phyloP scores from a whole-genome alignment of 2,888 invertebrate species.

The Ormyrus labotus region DNA sequence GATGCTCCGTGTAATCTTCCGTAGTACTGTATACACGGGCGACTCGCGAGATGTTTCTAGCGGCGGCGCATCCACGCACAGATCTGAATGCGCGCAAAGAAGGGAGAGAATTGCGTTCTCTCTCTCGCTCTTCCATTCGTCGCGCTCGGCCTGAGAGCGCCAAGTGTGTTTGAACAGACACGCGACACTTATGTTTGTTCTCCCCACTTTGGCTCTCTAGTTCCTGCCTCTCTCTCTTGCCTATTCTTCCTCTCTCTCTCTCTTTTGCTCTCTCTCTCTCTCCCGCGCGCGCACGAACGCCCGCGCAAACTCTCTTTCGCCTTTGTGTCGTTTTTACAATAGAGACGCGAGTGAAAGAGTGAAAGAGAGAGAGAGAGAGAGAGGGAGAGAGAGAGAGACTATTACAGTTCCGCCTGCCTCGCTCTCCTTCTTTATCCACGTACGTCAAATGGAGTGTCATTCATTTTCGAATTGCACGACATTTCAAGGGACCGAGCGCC shows the following conservation, averaged over 20 bases:
- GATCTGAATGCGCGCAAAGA: not conserved
- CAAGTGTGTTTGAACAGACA: constrained; percentile 74
- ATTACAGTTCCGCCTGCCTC: constrained; percentile 33
- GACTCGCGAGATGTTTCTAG: not conserved
- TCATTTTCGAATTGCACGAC: constrained; percentile 69
- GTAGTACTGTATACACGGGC: not conserved
- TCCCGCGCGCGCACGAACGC: constrained; percentile 29
- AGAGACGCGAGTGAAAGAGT: constrained; percentile 53
- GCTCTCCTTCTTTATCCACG: constrained; percentile 50
- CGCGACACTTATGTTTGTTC: constrained; percentile 72
- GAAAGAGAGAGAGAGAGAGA: constrained; percentile 1
- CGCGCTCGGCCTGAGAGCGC: constrained; percentile 57
- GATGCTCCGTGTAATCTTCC: too few species aligned
- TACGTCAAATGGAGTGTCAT: constrained; percentile 66
- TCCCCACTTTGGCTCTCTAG: constrained; percentile 45
- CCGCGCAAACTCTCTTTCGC: constrained; percentile 47
- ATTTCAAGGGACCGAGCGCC: constrained; percentile 57
- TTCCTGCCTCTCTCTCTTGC: constrained; percentile 40
- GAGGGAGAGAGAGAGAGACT: constrained; percentile 26
- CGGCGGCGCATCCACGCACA: not conserved
- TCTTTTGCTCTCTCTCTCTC: constrained; percentile 22
- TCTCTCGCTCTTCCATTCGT: constrained; percentile 40
- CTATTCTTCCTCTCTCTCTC: constrained; percentile 33
- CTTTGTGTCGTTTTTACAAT: constrained; percentile 72
- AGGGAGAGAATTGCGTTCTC: constrained; percentile 22